These are phyloP conservation scores for Aphaenogaster ashmeadi DNA, from an alignment of 1,140 invertebrate species.

Conservation along the genomic window DNA sequence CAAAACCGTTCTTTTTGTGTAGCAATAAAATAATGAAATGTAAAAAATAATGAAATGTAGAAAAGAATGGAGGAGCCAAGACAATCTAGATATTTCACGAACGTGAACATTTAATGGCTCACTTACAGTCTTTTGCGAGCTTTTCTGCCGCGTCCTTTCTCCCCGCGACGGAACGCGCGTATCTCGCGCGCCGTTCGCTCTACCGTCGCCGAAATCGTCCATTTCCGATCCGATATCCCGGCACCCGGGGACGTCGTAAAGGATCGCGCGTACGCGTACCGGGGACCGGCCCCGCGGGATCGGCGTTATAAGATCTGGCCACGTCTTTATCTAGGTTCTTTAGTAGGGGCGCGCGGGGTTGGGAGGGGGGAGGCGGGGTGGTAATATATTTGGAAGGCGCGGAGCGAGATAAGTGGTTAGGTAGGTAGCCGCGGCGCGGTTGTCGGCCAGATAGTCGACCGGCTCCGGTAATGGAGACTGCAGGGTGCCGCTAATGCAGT, in stretches of 20 bases:
- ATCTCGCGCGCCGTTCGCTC: slow-evolving; percentile 28
- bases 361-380: slow-evolving; percentile 51
- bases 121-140: neutral
- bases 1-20: too few species aligned
- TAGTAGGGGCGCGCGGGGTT: slow-evolving; percentile 65
- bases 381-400: slow-evolving; percentile 82
- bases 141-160: neutral
- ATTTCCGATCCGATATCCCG: slow-evolving; percentile 48
- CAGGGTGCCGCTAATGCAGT: slow-evolving; percentile 86
- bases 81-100: neutral
- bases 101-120: neutral
- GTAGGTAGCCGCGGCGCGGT: slow-evolving; percentile 77
- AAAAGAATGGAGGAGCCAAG: neutral
- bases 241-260: slow-evolving; percentile 32
- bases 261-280: slow-evolving; percentile 11
- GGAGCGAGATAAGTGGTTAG: slow-evolving; percentile 78
- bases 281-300: slow-evolving; percentile 63
- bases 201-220: slow-evolving; percentile 31
- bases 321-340: slow-evolving; percentile 84
- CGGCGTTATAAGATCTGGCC: slow-evolving; percentile 81
- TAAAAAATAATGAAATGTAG: neutral
- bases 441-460: slow-evolving; percentile 76
- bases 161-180: neutral
- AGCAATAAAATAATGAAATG: neutral
- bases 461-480: slow-evolving; percentile 84